A percentile compares a stretch with the other conserved stretches of the same genome.
phyloP scores from a whole-genome alignment of 2,797 vertebrate species.

The Cuculus canorus region DNA sequence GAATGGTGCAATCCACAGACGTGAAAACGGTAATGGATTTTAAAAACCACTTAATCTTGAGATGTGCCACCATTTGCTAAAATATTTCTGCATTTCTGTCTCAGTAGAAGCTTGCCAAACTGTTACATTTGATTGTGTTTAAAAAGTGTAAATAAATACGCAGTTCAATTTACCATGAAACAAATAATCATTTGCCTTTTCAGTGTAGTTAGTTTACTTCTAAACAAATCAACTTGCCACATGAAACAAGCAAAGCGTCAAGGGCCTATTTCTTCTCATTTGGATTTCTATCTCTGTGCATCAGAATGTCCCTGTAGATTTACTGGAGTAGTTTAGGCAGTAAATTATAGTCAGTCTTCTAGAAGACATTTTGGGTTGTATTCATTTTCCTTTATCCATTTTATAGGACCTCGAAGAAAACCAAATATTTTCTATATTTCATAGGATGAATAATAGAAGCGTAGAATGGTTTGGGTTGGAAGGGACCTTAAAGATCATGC shows the following conservation, averaged over 20 bases:
- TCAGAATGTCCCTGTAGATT: background rate
- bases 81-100: slow-evolving; percentile 63
- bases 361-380: background rate
- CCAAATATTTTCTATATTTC: background rate
- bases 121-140: slow-evolving; percentile 55
- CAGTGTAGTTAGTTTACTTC: slow-evolving; percentile 42
- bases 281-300: background rate
- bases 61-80: slow-evolving; percentile 55
- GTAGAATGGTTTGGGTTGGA: too few species aligned
- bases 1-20: slow-evolving; percentile 52
- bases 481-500: too few species aligned
- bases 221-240: slow-evolving; percentile 38
- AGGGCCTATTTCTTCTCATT: background rate
- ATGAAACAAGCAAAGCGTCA: background rate
- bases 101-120: slow-evolving; percentile 62
- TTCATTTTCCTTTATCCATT: background rate
- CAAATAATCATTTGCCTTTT: slow-evolving; percentile 60
- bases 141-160: slow-evolving; percentile 68
- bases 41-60: slow-evolving; percentile 65
- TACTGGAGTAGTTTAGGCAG: background rate
- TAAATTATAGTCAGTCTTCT: background rate
- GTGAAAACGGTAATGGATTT: slow-evolving; percentile 62
- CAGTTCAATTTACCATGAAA: slow-evolving; percentile 66
- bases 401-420: background rate
- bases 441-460: too few species aligned